Percentiles rank a stretch among this genome's conserved stretches.
These are phyloP conservation scores for Baryphthengus martii DNA, from an alignment of 2,113 vertebrate genomes.

Conservation along the genomic window DNA sequence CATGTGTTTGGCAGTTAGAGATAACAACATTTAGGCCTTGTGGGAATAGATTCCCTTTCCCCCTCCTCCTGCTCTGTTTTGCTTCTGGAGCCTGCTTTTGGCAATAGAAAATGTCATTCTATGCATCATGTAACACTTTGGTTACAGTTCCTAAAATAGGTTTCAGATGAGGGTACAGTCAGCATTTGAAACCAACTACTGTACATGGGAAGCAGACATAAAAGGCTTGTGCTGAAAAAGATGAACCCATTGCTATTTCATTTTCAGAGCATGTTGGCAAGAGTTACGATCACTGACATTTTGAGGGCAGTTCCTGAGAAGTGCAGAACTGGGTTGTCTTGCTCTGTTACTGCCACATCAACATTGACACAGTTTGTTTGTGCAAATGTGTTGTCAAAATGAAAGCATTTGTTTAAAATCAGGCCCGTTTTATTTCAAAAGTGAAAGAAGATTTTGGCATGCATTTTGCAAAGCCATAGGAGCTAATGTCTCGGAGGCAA, in stretches of 20 bases:
- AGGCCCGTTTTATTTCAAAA: constrained; percentile 58
- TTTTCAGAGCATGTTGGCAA: neutral
- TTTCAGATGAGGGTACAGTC: neutral
- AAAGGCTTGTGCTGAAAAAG: neutral
- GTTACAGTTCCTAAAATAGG: constrained; percentile 5
- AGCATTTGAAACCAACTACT: constrained; percentile 11
- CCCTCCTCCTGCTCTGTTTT: constrained; percentile 4
- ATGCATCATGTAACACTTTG: constrained; percentile 8
- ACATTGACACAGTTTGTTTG: constrained; percentile 67
- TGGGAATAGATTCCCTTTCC: neutral
- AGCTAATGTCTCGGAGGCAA: constrained; percentile 8
- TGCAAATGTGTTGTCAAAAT: constrained; percentile 65
- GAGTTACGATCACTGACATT: constrained; percentile 12
- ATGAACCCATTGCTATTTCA: neutral
- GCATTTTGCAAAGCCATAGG: constrained; percentile 3
- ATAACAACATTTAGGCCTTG: constrained; percentile 14
- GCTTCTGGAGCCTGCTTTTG: constrained; percentile 54
- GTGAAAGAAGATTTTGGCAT: constrained; percentile 34
- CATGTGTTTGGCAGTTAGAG: constrained; percentile 18
- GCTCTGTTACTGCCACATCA: constrained; percentile 53
- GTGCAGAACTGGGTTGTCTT: constrained; percentile 1
- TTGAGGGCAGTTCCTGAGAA: constrained; percentile 21
- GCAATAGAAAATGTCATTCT: constrained; percentile 41
- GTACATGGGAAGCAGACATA: neutral
- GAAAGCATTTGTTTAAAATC: constrained; percentile 66